Base-by-base conservation (phyloP, 1,140 invertebrate genomes). In the Rhyacophila brunnea region DNA sequence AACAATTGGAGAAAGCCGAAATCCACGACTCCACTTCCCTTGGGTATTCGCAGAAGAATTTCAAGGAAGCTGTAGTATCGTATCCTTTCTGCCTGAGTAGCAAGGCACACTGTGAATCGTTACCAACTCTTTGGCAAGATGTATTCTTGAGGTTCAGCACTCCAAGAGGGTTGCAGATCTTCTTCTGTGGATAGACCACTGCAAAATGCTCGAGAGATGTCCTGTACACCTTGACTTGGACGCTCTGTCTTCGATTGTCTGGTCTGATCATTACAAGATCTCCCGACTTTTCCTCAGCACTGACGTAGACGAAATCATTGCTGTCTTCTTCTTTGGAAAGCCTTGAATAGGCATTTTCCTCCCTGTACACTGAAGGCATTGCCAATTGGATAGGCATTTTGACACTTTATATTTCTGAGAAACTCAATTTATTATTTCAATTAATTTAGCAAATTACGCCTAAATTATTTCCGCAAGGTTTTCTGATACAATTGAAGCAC, bases 131-230 rank as follows among this genome's bases (percentile, higher is more conserved):
- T 47, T 85, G 81, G 6, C 84, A 76, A 5, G 68, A 71, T 4
- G 83, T 85, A 64, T 85, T 85, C 48, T 80, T 74, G 42, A 87
- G 68, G 66, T 86, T 87, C 9, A 87, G 69, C 1, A 86, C 84
- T 0, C 83, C 83, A 6, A 85, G 69, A 0, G 85, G 81, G 56
- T 82, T 81, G 54, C 82, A 81, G 1, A 85, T 73, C 62, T 84
- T 82, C 67, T 85, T 85, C 68, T 84, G 82, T 1, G 85, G 85
- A 54, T 85, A 86, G 18, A 86, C 80, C 0, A 85, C 84, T 0
- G 84, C 84, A 67, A 87, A 87, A 65, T 87, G 85, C 65, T 86
- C 85, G 47, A 84, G 71, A 23, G 83, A 82, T 1, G 85, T 86
- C 35, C 82, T 77, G 68, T 87, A 87, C 6, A 86, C 83, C 60